Base-by-base conservation (phyloP, 2,113 vertebrate genomes). In the Clupea harengus region DNA sequence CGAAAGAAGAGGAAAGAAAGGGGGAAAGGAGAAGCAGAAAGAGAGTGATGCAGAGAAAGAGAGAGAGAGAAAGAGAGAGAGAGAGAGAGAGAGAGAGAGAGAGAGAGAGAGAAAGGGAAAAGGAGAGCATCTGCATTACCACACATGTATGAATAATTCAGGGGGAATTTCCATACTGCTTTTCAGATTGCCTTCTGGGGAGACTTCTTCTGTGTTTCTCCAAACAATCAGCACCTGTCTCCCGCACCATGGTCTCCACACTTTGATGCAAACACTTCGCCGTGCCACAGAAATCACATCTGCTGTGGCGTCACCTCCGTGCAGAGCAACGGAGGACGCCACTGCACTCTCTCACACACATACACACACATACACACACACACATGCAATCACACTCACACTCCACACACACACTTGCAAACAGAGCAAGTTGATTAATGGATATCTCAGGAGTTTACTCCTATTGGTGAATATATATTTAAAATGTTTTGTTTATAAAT, bases 141-240 rank as follows among this genome's bases (percentile, higher is more conserved):
- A 85, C 85, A 57, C 50, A 39, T 44, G 45, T 20, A 87, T 89
- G 88, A 89, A 89, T 89, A 83, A 89, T 89, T 86, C 81, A 89
- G 85, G 44, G 15, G 83, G 20, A 85, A 83, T 85, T 87, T 85
- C 80, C 83, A 83, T 85, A 83, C 45, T 49, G 67, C 25, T 85
- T 85, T 87, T 57, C 9, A 32, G 64, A 87, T 54, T 87, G 54
- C 67, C 83, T 83, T 83, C 86, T 82, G 81, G 75, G 49, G 78
- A 22, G 57, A 85, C 81, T 85, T 46, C 39, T 39, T 46, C 39
- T 39, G 45, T 44, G 67, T 83, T 80, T 86, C 72, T 83, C 39
- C 81, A 83, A 39, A 85, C 84, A 85, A 87, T 85, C 81, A 87
- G 81, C 81, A 87, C 86, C 86, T 83, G 85, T 83, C 85, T 83